Conservation (phyloP, 2,888 invertebrate species). For the Microchrysa polita region DNA sequence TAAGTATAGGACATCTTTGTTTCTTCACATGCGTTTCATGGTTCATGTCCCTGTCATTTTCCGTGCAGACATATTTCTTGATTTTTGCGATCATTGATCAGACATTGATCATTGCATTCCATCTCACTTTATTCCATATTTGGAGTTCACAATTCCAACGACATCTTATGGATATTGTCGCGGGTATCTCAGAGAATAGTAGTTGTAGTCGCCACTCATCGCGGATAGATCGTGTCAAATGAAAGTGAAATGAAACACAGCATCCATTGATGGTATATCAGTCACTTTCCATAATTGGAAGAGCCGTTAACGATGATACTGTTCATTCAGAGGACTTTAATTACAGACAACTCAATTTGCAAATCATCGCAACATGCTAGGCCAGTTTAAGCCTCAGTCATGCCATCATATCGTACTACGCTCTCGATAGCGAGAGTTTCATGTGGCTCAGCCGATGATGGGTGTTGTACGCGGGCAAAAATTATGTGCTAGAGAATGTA, state of each 20-base stretch:
- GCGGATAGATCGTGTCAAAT: neutral
- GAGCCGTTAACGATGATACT: neutral
- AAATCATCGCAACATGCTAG: neutral
- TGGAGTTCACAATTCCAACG: no score
- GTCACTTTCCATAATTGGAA: slow-evolving; percentile 6
- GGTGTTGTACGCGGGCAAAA: neutral
- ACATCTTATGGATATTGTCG: no score
- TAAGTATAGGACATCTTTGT: no score
- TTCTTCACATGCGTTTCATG: no score
- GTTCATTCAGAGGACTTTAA: neutral
- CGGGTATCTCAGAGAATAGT: no score
- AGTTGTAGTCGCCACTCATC: no score
- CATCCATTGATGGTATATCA: neutral
- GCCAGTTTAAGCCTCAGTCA: neutral
- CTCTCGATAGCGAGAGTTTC: neutral
- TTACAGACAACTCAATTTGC: slow-evolving; percentile 14
- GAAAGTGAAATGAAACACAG: neutral
- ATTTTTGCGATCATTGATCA: no score
- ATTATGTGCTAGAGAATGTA: slow-evolving; percentile 8
- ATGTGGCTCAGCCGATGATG: neutral
- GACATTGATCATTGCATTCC: no score
- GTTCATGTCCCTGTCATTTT: no score
- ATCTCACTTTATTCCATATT: no score
- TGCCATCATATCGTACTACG: no score
- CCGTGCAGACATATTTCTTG: no score